A percentile compares a stretch with the other conserved stretches of the same genome.
These are phyloP conservation scores for Mellilla xanthometata DNA, from an alignment of 2,888 invertebrate genomes.

Conservation along the genomic window DNA sequence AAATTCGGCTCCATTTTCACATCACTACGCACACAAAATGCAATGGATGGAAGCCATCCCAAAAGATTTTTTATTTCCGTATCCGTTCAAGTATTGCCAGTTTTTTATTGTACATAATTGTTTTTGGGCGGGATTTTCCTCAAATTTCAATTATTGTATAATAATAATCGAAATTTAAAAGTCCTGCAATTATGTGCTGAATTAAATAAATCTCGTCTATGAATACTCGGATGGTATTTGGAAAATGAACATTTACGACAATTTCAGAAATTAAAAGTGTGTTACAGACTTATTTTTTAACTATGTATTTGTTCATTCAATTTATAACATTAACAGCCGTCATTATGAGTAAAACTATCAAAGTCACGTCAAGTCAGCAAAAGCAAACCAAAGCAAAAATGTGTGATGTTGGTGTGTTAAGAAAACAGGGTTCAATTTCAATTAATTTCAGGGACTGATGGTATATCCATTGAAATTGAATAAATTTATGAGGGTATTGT, in stretches of 20 bases:
- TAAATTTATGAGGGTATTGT: conserved; percentile 35
- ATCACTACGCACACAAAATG: conserved; percentile 33
- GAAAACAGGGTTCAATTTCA: conserved; percentile 57
- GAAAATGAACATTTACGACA: too few species aligned
- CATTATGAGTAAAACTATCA: conserved; percentile 21
- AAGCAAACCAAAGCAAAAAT: conserved; percentile 17
- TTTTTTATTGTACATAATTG: too few species aligned
- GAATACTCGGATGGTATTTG: too few species aligned
- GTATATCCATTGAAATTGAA: conserved; percentile 34
- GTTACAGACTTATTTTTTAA: too few species aligned
- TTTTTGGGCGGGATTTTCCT: too few species aligned
- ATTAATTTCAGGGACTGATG: conserved; percentile 44
- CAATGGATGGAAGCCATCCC: conserved; percentile 21
- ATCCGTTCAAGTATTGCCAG: conserved; percentile 11
- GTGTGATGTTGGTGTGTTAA: conserved; percentile 41
- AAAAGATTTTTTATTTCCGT: conserved; percentile 3
- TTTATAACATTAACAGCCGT: not conserved
- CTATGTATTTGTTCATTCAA: not conserved
- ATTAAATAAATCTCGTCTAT: too few species aligned
- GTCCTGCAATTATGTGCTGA: too few species aligned
- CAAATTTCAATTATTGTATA: too few species aligned
- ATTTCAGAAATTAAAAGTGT: too few species aligned
- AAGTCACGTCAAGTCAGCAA: conserved; percentile 15
- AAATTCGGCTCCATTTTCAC: conserved; percentile 34
- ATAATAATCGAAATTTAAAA: too few species aligned